Percentiles rank a stretch among this genome's conserved stretches.
Conservation (phyloP, 2,113 vertebrate species). For the Poeciliopsis retropinna region DNA sequence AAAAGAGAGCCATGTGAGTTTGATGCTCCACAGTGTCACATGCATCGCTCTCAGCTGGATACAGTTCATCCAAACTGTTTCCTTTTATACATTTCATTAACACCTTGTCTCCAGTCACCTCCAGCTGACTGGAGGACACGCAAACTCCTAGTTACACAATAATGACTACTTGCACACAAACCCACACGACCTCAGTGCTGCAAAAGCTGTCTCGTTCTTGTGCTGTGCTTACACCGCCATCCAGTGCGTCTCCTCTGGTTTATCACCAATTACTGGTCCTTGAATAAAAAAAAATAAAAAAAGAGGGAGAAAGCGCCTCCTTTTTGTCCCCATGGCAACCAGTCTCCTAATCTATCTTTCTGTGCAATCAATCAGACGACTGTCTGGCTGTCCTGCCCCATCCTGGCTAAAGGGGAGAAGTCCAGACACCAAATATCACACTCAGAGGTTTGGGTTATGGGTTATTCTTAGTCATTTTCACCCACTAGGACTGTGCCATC, state of each 20-base stretch:
- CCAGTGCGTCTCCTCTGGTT: conserved; percentile 49
- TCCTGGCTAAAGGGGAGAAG: conserved; percentile 27
- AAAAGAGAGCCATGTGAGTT: conserved; percentile 23
- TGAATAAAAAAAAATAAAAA: conserved; percentile 16
- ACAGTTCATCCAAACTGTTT: conserved; percentile 34
- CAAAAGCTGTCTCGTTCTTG: conserved; percentile 23
- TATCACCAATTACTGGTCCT: conserved; percentile 70
- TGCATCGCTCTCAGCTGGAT: conserved; percentile 54
- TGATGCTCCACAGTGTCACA: conserved; percentile 20
- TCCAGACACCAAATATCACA: conserved; percentile 33
- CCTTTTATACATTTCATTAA: conserved; percentile 53
- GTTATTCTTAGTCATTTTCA: conserved; percentile 18
- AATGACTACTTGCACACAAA: background rate
- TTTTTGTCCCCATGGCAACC: conserved; percentile 67
- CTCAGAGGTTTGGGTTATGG: conserved; percentile 9
- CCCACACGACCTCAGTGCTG: conserved; percentile 35
- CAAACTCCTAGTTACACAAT: background rate
- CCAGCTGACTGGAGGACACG: conserved; percentile 47
- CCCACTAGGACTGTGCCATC: background rate
- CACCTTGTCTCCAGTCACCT: conserved; percentile 53
- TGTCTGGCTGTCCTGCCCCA: conserved; percentile 40
- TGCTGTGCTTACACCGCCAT: conserved; percentile 37
- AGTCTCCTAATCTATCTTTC: conserved; percentile 44
- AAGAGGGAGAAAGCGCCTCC: conserved; percentile 19
- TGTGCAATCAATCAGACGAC: conserved; percentile 59